Percentiles rank a stretch among this genome's conserved stretches.
phyloP scores from a whole-genome alignment of 2,888 invertebrate species.

The Heliothis peltigera region DNA sequence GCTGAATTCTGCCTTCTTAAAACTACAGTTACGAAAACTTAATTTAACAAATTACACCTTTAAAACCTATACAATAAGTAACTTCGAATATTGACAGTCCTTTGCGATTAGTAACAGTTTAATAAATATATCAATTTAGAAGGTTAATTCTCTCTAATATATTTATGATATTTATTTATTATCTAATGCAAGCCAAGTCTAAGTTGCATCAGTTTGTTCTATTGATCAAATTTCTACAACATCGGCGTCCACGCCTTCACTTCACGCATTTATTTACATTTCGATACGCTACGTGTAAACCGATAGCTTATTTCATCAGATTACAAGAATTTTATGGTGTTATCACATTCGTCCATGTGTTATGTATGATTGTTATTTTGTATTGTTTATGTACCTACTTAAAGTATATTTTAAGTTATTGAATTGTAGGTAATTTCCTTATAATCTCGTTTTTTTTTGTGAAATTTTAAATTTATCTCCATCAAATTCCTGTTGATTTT shows the following conservation, averaged over 20 bases:
- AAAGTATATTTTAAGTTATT: too few species aligned
- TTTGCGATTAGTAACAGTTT: background rate
- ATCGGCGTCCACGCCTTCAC: slow-evolving; percentile 18
- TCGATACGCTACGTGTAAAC: slow-evolving; percentile 40
- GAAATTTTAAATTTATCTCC: too few species aligned
- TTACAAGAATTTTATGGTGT: slow-evolving; percentile 2
- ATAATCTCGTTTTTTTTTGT: too few species aligned
- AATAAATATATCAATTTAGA: background rate
- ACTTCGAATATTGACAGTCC: too few species aligned
- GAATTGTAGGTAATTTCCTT: too few species aligned
- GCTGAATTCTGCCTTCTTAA: too few species aligned
- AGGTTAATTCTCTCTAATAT: slow-evolving; percentile 10
- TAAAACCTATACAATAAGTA: too few species aligned
- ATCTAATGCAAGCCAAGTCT: slow-evolving; percentile 27
- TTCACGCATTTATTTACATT: slow-evolving; percentile 26
- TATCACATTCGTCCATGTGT: background rate
- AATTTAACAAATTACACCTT: too few species aligned
- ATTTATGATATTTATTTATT: too few species aligned
- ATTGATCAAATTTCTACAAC: slow-evolving; percentile 35
- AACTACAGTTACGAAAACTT: too few species aligned
- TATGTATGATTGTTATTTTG: background rate
- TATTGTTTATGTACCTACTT: too few species aligned
- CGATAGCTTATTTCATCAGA: slow-evolving; percentile 54
- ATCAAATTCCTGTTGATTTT: too few species aligned
- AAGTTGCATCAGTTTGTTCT: slow-evolving; percentile 47